Evolutionary conservation across 2,113 vertebrate genomes (phyloP), one percentile per base, ranked within the genome.

Genomic region (Spheniscus mendiculus): DNA sequence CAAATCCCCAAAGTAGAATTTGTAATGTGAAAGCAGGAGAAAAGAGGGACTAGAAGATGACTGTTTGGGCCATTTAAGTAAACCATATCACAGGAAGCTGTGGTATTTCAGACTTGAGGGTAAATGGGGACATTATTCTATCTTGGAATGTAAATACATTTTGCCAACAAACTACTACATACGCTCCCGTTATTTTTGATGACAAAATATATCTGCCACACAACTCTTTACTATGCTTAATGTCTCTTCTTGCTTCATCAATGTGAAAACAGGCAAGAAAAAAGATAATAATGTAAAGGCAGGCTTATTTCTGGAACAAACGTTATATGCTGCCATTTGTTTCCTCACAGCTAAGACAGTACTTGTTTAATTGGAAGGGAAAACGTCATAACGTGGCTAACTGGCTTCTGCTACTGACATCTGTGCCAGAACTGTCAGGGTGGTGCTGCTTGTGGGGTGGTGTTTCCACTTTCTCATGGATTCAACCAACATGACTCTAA

Each of bases 331-430:
- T 83, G 50, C 45, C 4, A 1, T 86, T 93, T 91, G 19, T 83
- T 88, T 92, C 70, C 62, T 87, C 87, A 53, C 85, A 84, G 40
- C 74, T 21, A 72, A 49, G 87, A 53, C 71, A 70, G n/a, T 34
- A 78, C 70, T 95, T 67, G 21, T 12, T 88, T 94, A 83, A 96
- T 22, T 90, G 67, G 82, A 77, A 96, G 87, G 66, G 83, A 91
- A 69, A 91, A 49, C 4, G 2, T 23, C 21, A 49, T 67, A 86
- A 82, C 1, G 6, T 59, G 34, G 83, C 36, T 76, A 89, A 67
- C 7, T 63, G 82, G 76, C 47, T 93, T 69, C 62, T 29, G 26
- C 69, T 56, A 36, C 70, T 76, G 58, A 89, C 91, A 62, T 7
- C 72, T 78, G 61, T 81, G 91, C 87, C 92, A 86, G 83, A 84